These are phyloP conservation scores for Thymelicus lineola DNA, from an alignment of 2,888 invertebrate species.

Conservation along the genomic window DNA sequence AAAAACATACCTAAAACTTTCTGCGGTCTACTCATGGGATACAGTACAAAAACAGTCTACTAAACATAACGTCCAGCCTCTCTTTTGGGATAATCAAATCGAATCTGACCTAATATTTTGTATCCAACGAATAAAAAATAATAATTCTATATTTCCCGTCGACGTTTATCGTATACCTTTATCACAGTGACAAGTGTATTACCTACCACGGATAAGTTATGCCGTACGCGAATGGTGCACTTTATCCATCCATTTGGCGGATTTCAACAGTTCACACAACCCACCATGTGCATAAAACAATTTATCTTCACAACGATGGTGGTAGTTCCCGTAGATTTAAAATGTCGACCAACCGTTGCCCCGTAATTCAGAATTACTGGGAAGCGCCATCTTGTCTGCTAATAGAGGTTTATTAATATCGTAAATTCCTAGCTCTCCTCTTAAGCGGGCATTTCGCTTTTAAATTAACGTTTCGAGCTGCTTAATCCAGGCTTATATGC, in stretches of 20 bases:
- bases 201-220: conserved; percentile 27
- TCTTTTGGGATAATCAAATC: too few relatives aligned
- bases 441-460: conserved; percentile 52
- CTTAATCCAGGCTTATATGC: conserved; percentile 44
- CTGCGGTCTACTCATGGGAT: too few relatives aligned
- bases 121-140: too few relatives aligned
- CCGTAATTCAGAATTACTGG: conserved; percentile 53
- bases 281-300: conserved; percentile 36
- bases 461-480: conserved; percentile 54
- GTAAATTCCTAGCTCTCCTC: conserved; percentile 56
- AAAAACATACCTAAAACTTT: too few relatives aligned
- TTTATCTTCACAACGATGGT: conserved; percentile 31
- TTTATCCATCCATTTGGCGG: conserved; percentile 48
- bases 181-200: conserved; percentile 15
- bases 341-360: conserved; percentile 41
- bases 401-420: conserved; percentile 66
- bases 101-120: too few relatives aligned
- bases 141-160: too few relatives aligned
- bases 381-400: conserved; percentile 55
- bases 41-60: too few relatives aligned
- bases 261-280: conserved; percentile 40
- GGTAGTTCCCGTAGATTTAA: conserved; percentile 30
- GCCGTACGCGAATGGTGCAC: conserved; percentile 40
- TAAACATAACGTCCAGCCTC: too few relatives aligned
- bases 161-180: neutral